These are phyloP conservation scores for Pontoporia blainvillei DNA, from an alignment of 2,113 vertebrate species.

Conservation along the genomic window DNA sequence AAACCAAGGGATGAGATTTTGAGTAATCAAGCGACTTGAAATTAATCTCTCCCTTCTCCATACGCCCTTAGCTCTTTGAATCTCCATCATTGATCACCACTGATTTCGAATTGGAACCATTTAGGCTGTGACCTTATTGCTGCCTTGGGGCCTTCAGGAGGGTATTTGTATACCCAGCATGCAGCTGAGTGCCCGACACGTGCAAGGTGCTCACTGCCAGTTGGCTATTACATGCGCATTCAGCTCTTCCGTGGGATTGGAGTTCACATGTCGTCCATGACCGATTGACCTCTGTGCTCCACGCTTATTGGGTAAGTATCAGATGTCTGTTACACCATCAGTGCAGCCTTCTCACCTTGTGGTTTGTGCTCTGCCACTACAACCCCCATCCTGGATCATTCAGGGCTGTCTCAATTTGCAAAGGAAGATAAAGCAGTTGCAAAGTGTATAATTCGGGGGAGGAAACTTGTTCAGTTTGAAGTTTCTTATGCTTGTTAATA, in stretches of 20 bases:
- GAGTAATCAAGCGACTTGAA: background rate
- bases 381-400: background rate
- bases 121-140: background rate
- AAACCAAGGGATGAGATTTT: background rate
- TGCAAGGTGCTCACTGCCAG: background rate
- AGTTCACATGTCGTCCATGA: too few species aligned
- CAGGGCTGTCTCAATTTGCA: background rate
- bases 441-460: accelerated
- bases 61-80: background rate
- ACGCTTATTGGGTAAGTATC: accelerated
- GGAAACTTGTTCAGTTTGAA: background rate
- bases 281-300: background rate
- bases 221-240: background rate
- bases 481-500: too few species aligned
- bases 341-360: background rate
- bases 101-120: background rate
- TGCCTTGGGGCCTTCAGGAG: background rate
- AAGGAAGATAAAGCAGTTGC: background rate
- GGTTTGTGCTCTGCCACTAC: background rate
- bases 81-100: background rate
- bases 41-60: background rate
- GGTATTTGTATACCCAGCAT: accelerated
- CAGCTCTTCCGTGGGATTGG: background rate
- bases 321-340: accelerated
- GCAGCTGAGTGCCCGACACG: too few species aligned